phyloP scores from a whole-genome alignment of 1,140 invertebrate genomes.

The Maniola jurtina region DNA sequence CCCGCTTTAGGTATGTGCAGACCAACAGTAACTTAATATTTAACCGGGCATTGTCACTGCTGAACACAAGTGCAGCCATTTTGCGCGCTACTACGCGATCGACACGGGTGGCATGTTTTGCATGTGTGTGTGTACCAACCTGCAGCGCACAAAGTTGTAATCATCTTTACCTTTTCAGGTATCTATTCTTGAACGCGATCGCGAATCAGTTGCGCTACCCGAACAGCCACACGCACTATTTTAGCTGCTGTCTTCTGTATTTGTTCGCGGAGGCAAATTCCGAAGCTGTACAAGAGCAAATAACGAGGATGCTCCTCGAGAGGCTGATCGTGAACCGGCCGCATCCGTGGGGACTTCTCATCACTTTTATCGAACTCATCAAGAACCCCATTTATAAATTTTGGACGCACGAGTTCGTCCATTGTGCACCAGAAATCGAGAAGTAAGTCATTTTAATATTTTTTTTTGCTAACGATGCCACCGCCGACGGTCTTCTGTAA shows the following conservation, averaged over 20 bases:
- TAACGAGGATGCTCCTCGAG: conserved; percentile 96
- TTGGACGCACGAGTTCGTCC: conserved; percentile 99
- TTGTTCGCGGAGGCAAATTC: conserved; percentile 99
- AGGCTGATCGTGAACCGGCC: conserved; percentile 98
- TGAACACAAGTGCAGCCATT: background rate
- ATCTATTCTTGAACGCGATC: conserved; percentile 98
- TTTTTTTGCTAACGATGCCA: background rate
- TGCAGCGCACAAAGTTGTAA: background rate
- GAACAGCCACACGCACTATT: conserved; percentile 99
- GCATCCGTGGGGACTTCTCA: conserved; percentile 99
- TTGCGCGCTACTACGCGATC: background rate
- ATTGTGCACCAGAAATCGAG: conserved; percentile 99
- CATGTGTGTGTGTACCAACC: background rate
- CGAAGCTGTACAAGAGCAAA: conserved; percentile 96
- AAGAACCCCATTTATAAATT: conserved; percentile 99
- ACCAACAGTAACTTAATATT: too few relatives aligned
- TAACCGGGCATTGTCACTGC: too few relatives aligned
- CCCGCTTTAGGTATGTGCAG: too few relatives aligned
- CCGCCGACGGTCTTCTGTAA: too few relatives aligned
- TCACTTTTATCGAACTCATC: conserved; percentile 99
- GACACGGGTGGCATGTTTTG: background rate
- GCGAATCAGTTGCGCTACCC: conserved; percentile 99
- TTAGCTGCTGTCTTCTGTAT: conserved; percentile 97
- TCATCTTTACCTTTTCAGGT: conserved; percentile 66
- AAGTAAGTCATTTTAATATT: conserved; percentile 83